Base-by-base conservation (phyloP, 2,888 invertebrate genomes). In the Phyllotreta cruciferae region DNA sequence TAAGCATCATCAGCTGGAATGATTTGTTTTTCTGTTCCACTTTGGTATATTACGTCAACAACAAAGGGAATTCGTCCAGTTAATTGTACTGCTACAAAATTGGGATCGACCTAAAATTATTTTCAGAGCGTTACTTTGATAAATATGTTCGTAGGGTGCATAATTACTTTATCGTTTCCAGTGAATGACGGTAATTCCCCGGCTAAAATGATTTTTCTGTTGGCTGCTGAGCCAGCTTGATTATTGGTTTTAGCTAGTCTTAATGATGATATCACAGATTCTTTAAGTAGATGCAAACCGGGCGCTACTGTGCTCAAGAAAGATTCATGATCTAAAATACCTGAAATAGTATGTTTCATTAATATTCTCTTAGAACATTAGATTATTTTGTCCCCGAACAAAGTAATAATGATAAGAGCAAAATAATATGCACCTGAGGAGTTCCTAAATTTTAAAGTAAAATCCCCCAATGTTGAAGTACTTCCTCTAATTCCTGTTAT, bases 11-110 rank as follows among this genome's bases (percentile, higher is more conserved):
- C 91, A 2, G 85, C 84, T 1, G 90, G 81, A 52, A 84, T 75
- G 77, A 81, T 68, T 77, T 85, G 69, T 76, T 87, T 75, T 73
- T 87, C 85, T 3, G 85, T 83, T 6, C 86, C 89, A 0, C 94
- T 92, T 67, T 94, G 91, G 76, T 90, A 97, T 0, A 90, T 87
- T 0, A 96, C 83, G 75, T 97, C 96, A 64, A 96, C 79, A 0
- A 89, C 86, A 71, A 94, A 93, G 0, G 96, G 94, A 0, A 93
- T 83, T 70, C 88, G 88, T 0, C 89, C 89, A 0, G 92, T 86
- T 53, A 94, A 80, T 79, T 92, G 92, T n/a, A 89, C 85, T 0
- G 89, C 91, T 1, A 93, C 85, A 71, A 93, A 91, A 79, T 94
- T 93, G 0, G 92, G 87, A 63, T 84, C 82, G n/a, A 79, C 78